Evolutionary conservation across 1,140 invertebrate species (phyloP), one percentile per base, ranked within the genome.

Genomic region (Magallana angulata): DNA sequence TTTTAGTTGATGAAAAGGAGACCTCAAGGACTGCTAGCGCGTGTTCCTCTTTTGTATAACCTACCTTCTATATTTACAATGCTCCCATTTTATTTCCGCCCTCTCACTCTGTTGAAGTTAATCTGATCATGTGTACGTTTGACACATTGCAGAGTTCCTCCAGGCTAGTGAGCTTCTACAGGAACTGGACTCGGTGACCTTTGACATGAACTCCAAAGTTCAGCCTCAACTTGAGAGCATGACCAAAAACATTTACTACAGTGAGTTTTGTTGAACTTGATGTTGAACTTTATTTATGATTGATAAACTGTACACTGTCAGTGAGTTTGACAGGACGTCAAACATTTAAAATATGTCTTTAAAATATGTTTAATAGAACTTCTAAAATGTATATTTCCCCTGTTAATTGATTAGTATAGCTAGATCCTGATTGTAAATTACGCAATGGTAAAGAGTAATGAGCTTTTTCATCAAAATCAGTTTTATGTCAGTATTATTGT

Each of bases 151-250:
- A 93, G 92, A 93, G 58, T 91, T 93, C 89, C 90, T 93, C 88
- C 91, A 92, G 62, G 90, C 91, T 14, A 91, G 92, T 68, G 93
- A 94, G 81, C 89, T 94, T 7, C 64, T 94, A 18, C 76, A 92
- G 36, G 93, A 93, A 57, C 84, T 94, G 12, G 93, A 94, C 76
- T 84, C 88, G 0, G 16, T 92, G 1, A 85, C 81, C 18, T 93
- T 94, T 88, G 90, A 94, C 81, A 86, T 88, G 76, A 90, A 91
- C 2, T 82, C 90, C 30, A 92, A 91, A 71, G 89, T 94, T 9
- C 86, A 91, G 12, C 93, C 93, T 0, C 94, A 94, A 85, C 56
- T 94, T 9, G 92, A 93, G 56, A 89, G 91, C 56, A 93, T 94
- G 91, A 93, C 92, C 7, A 82, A 88, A 36, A 94, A 93, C 84